Evolutionary conservation across 2,888 invertebrate genomes (phyloP).

Genomic region (Tachina lurida): DNA sequence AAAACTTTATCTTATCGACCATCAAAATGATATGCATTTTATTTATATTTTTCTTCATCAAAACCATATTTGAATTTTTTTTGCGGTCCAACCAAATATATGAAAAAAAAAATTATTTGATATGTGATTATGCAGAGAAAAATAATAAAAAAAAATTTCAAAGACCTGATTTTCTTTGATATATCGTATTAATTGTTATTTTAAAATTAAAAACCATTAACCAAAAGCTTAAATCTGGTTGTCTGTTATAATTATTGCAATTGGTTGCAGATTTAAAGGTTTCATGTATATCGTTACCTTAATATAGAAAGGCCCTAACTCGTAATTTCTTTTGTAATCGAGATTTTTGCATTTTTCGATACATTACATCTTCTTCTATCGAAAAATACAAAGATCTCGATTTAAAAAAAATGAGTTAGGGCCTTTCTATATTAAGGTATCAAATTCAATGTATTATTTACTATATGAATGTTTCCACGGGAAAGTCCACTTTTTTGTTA

Average conservation of each 20-base stretch:
- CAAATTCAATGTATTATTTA: too few relatives aligned
- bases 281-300: too few relatives aligned
- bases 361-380: too few relatives aligned
- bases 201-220: constrained; percentile 31
- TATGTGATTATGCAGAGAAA: constrained; percentile 12
- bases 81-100: constrained; percentile 43
- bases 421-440: too few relatives aligned
- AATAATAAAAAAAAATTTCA: constrained; percentile 35
- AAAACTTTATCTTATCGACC: constrained; percentile 65
- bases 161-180: constrained; percentile 48
- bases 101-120: constrained; percentile 22
- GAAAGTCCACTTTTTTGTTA: too few relatives aligned
- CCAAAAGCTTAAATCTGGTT: not conserved
- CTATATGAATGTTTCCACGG: too few relatives aligned
- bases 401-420: too few relatives aligned
- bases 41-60: constrained; percentile 21
- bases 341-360: too few relatives aligned
- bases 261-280: too few relatives aligned
- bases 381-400: too few relatives aligned
- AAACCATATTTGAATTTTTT: constrained; percentile 38
- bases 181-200: constrained; percentile 23
- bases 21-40: constrained; percentile 63
- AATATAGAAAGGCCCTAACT: too few relatives aligned
- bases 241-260: not conserved
- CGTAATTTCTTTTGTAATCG: too few relatives aligned